Evolutionary conservation across 2,888 invertebrate species (phyloP).

Genomic region (Syritta pipiens): DNA sequence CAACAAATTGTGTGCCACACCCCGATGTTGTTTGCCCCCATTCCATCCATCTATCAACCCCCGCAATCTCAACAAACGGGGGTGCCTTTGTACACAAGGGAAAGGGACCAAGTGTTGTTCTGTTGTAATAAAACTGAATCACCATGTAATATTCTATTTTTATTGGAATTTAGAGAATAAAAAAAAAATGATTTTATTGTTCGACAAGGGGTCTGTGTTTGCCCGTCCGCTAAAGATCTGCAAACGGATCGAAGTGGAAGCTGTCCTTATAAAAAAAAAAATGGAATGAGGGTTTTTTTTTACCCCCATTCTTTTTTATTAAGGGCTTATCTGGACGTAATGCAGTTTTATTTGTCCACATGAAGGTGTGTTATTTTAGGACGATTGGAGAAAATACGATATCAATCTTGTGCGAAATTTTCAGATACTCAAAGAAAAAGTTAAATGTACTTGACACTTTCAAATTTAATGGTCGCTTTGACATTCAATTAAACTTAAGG

Average conservation of each 20-base stretch:
- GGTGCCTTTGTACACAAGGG: neutral
- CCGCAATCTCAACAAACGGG: conserved; percentile 7
- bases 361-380: neutral
- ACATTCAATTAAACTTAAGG: no score
- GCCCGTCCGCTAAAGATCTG: no score
- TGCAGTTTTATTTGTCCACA: neutral
- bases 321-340: conserved; percentile 7
- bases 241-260: no score
- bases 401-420: no score
- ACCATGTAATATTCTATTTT: conserved; percentile 6
- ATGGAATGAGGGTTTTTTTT: no score
- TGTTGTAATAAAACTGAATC: conserved; percentile 18
- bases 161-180: conserved; percentile 4
- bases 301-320: neutral
- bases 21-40: conserved; percentile 7
- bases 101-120: neutral
- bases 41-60: neutral
- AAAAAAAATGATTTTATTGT: neutral
- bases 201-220: neutral
- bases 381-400: no score
- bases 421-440: no score
- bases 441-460: no score
- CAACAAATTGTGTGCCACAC: conserved; percentile 13
- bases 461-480: no score
- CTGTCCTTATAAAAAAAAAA: no score